phyloP scores from a whole-genome alignment of 2,888 invertebrate species.

The Clistopyga incitator region DNA sequence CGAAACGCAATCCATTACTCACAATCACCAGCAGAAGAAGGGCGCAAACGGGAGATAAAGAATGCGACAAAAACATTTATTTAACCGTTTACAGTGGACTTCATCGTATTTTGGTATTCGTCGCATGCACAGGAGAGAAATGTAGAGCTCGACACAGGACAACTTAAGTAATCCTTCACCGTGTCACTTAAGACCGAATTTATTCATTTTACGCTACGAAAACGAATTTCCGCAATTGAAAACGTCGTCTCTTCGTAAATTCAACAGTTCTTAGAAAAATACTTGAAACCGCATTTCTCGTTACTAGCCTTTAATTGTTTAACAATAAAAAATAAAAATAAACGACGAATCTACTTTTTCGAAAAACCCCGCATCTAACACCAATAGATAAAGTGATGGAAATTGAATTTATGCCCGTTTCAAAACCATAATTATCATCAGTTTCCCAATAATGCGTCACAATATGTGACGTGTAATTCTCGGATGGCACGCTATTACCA shows the following conservation, averaged over 20 bases:
- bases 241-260: neutral
- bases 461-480: neutral
- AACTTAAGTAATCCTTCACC: neutral
- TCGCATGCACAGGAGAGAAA: neutral
- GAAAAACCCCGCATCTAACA: too few relatives aligned
- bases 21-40: neutral
- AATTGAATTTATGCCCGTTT: neutral
- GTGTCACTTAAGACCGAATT: neutral
- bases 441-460: neutral
- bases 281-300: too few relatives aligned
- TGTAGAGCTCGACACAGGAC: neutral
- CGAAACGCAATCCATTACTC: constrained; percentile 1
- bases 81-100: neutral
- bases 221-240: neutral
- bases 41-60: neutral
- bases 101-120: neutral
- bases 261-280: too few relatives aligned
- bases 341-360: too few relatives aligned
- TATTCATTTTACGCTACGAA: neutral
- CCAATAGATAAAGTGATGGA: too few relatives aligned
- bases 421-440: neutral
- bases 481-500: neutral
- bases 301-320: too few relatives aligned
- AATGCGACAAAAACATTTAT: neutral
- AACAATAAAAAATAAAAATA: too few relatives aligned